A percentile compares a stretch with the other conserved stretches of the same genome.
phyloP scores from a whole-genome alignment of 2,888 invertebrate species.

The Metallyticus violacea region DNA sequence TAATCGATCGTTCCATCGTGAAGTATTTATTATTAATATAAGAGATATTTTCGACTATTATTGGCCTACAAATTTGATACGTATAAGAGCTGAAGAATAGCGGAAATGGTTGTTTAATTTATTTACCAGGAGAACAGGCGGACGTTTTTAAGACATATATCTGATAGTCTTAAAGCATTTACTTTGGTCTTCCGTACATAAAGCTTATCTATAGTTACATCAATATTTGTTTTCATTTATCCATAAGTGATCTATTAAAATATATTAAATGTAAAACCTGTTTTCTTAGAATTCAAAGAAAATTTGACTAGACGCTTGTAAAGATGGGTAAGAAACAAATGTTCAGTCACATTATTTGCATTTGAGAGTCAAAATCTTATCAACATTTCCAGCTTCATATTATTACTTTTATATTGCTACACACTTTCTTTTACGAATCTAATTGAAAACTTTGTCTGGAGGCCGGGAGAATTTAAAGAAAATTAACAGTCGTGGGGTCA shows the following conservation, averaged over 20 bases:
- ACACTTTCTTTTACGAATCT: not conserved
- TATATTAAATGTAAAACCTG: not conserved
- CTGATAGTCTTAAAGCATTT: no score
- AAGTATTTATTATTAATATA: no score
- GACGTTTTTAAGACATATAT: no score
- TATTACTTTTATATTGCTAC: not conserved
- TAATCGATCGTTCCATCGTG: no score
- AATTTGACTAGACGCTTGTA: not conserved
- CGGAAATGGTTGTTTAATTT: no score
- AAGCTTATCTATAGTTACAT: no score
- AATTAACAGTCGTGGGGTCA: not conserved
- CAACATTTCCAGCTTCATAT: not conserved
- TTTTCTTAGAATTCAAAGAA: not conserved
- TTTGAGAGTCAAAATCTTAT: not conserved
- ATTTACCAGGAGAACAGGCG: no score
- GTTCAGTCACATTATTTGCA: not conserved
- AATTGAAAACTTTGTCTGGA: not conserved
- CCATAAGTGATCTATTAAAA: not conserved
- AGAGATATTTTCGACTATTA: no score
- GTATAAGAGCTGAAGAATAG: no score
- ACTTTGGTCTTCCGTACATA: no score
- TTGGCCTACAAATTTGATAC: no score
- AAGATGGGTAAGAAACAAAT: not conserved
- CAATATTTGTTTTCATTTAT: no score
- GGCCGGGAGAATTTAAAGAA: not conserved